A percentile compares a stretch with the other conserved stretches of the same genome.
Conservation (phyloP, 2,888 invertebrate species). For the Exephanes ischioxanthus region DNA sequence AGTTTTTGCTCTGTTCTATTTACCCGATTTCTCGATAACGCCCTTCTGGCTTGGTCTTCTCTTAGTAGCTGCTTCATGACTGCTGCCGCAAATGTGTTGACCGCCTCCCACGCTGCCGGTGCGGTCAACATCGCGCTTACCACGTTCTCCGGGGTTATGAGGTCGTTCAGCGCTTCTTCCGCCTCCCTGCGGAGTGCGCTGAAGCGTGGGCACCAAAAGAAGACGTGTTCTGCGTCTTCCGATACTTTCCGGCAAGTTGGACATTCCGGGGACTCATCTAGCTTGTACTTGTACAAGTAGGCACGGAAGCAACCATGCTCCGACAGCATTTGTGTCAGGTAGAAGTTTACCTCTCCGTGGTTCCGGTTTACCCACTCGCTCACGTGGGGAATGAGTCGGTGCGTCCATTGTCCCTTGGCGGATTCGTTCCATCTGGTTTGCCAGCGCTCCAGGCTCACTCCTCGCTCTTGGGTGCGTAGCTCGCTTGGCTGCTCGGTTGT, state of each 20-base stretch:
- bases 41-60: too few species aligned
- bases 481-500: background rate
- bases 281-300: background rate
- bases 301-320: background rate
- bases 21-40: background rate
- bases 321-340: constrained; percentile 34
- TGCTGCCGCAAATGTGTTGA: constrained; percentile 27
- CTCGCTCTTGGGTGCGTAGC: background rate
- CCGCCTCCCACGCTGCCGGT: constrained; percentile 19
- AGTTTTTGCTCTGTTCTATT: constrained; percentile 30
- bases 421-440: constrained; percentile 50
- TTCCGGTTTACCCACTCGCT: constrained; percentile 35
- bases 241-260: constrained; percentile 10
- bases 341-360: constrained; percentile 41
- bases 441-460: constrained; percentile 43
- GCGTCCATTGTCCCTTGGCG: constrained; percentile 56
- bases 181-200: background rate
- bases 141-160: constrained; percentile 21
- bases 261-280: background rate
- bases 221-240: constrained; percentile 61
- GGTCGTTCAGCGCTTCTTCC: constrained; percentile 1
- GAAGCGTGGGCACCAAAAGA: constrained; percentile 63
- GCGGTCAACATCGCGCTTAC: constrained; percentile 19
- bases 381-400: constrained; percentile 40
- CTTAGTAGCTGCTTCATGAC: too few species aligned